phyloP scores from a whole-genome alignment of 2,888 invertebrate genomes.

The Flexamia atlantica region DNA sequence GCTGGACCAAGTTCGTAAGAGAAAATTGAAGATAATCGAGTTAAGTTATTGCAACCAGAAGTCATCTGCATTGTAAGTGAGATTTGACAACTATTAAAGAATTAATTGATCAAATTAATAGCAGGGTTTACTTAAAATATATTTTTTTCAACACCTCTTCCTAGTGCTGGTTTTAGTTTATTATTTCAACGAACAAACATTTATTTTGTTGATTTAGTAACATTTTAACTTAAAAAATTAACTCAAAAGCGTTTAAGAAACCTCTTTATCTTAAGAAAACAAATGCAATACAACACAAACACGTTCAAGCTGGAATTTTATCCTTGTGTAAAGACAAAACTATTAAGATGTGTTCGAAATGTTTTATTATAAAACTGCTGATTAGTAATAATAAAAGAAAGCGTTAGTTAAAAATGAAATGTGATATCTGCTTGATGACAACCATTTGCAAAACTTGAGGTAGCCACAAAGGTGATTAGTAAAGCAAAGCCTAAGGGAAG shows the following conservation, averaged over 20 bases:
- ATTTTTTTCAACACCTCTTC: too few relatives aligned
- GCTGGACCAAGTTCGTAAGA: not conserved
- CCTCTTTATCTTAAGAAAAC: not conserved
- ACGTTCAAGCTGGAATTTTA: slow-evolving; percentile 32
- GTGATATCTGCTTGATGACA: slow-evolving; percentile 10
- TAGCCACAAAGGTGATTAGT: not conserved
- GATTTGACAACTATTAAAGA: not conserved
- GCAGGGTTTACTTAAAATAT: not conserved
- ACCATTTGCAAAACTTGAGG: slow-evolving; percentile 17
- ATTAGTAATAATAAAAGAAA: slow-evolving; percentile 1
- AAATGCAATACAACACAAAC: slow-evolving; percentile 49
- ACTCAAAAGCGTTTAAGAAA: not conserved
- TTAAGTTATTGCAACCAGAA: slow-evolving; percentile 15
- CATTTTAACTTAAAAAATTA: too few relatives aligned
- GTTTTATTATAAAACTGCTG: not conserved
- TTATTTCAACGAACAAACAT: too few relatives aligned
- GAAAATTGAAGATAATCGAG: not conserved
- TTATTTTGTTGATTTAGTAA: too few relatives aligned
- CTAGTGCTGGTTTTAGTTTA: too few relatives aligned
- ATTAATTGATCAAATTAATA: not conserved
- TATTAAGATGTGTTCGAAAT: not conserved
- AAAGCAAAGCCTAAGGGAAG: not conserved
- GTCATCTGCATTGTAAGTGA: slow-evolving; percentile 31
- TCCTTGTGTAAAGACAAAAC: not conserved
- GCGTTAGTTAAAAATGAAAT: not conserved